Base-by-base conservation (phyloP, 2,797 vertebrate genomes). In the Telmatherina bonti region DNA sequence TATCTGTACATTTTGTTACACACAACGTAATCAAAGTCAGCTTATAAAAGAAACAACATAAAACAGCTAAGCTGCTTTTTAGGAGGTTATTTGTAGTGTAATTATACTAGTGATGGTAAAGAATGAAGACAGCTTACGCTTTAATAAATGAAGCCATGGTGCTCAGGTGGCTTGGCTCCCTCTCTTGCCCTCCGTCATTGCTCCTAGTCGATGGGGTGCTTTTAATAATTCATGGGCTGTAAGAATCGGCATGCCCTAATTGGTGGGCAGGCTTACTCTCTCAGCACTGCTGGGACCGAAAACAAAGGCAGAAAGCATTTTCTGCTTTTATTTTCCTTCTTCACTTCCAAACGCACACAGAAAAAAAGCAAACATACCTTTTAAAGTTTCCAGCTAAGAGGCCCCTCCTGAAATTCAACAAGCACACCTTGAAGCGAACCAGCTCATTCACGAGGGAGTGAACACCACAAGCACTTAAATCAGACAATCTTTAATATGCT, bases 221-320 rank as follows among this genome's bases (percentile, higher is more conserved):
- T 83, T 93, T 92, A 93, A 93, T 93, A 93, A 93, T 93, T 93
- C 87, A 93, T 92, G 70, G 73, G 52, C 77, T 82, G 77, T 81
- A 85, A 86, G 86, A 89, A 85, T 82, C 31, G 81, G 70, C 81
- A 59, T 74, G 75, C 76, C 62, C 88, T 91, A 92, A 93, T 93
- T 91, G 91, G 89, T 87, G 81, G 88, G 71, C 74, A 78, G 76
- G 81, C 75, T 75, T 79, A 80, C 87, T 83, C 77, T 80, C 69
- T 62, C 81, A 77, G 75, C 74, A 69, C 86, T 79, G 76, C 81
- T 67, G 84, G 81, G 88, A 88, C 57, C 11, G 52, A 79, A 87
- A 82, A 86, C 63, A 86, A 86, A 83, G 79, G 20, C 72, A 38
- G 77, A 61, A 27, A 33, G 69, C 38, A 5, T 30, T 74, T 81